phyloP scores from a whole-genome alignment of 2,797 vertebrate species.

The Carapus acus region DNA sequence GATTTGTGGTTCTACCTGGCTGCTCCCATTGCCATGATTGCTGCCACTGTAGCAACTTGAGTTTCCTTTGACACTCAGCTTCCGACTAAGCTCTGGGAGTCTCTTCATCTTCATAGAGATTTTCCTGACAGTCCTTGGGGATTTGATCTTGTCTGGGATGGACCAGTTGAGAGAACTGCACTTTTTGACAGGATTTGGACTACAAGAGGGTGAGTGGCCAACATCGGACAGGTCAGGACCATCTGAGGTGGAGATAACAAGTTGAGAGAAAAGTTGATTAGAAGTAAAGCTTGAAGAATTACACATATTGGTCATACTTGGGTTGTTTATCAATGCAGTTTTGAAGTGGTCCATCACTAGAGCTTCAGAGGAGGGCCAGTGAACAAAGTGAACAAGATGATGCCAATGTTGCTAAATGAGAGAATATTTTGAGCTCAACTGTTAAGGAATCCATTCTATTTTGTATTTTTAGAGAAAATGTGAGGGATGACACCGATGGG shows the following conservation, averaged over 20 bases:
- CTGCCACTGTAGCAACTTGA: conserved; percentile 60
- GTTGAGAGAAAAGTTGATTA: conserved; percentile 21
- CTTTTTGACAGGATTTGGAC: conserved; percentile 88
- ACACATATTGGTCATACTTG: background rate
- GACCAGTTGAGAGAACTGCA: conserved; percentile 92
- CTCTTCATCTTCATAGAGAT: conserved; percentile 99
- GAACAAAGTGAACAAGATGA: no score
- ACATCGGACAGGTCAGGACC: conserved; percentile 68
- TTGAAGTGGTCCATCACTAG: no score
- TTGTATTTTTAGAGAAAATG: no score
- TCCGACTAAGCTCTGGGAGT: conserved; percentile 93
- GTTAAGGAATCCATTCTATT: no score
- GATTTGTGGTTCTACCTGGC: conserved; percentile 52
- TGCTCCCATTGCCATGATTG: conserved; percentile 27
- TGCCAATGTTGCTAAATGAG: no score
- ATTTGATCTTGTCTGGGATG: conserved; percentile 97
- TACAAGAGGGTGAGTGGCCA: conserved; percentile 83
- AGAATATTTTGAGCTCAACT: no score
- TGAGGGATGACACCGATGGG: no score
- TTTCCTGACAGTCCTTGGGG: conserved; percentile 93
- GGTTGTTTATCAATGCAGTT: no score
- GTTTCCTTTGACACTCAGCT: conserved; percentile 87
- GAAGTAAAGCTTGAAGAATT: background rate
- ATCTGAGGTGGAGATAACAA: conserved; percentile 56
- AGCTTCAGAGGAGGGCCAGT: no score